phyloP scores from a whole-genome alignment of 2,797 vertebrate genomes.

The Echiichthys vipera region DNA sequence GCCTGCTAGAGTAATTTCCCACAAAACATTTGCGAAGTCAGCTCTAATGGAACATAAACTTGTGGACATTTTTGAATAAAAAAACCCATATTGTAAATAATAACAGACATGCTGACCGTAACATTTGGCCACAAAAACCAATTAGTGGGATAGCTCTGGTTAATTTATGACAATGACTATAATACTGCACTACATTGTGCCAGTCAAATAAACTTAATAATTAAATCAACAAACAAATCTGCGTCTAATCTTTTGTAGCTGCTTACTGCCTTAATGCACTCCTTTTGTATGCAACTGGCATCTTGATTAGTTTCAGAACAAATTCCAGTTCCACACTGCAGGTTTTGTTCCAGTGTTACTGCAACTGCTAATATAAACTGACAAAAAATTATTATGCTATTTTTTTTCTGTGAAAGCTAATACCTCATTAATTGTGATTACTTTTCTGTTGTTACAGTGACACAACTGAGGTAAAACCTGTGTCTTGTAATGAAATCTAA shows the following conservation, averaged over 20 bases:
- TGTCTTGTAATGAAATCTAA: constrained; percentile 21
- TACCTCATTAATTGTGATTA: constrained; percentile 29
- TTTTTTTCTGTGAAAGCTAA: constrained; percentile 39
- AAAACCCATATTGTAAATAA: neutral
- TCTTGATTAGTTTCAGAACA: neutral
- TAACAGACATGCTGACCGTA: neutral
- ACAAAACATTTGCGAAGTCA: constrained; percentile 20
- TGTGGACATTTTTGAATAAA: neutral
- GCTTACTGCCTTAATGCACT: neutral
- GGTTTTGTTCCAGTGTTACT: constrained; percentile 29
- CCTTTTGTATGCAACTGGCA: constrained; percentile 5
- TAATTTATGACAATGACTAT: neutral
- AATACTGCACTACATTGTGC: neutral
- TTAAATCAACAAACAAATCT: constrained; percentile 7
- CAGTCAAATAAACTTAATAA: constrained; percentile 1
- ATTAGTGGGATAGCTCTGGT: neutral
- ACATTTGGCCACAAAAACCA: constrained; percentile 20
- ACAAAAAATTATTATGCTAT: neutral
- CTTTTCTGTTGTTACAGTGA: constrained; percentile 29
- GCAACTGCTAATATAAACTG: constrained; percentile 3
- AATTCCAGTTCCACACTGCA: constrained; percentile 17
- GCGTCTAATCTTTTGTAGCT: neutral
- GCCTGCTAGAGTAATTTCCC: neutral
- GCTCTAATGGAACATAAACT: neutral
- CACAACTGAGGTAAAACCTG: neutral